Evolutionary conservation across 1,140 invertebrate species (phyloP), one percentile per base, ranked within the genome.

Genomic region (Tetramorium alpestre): DNA sequence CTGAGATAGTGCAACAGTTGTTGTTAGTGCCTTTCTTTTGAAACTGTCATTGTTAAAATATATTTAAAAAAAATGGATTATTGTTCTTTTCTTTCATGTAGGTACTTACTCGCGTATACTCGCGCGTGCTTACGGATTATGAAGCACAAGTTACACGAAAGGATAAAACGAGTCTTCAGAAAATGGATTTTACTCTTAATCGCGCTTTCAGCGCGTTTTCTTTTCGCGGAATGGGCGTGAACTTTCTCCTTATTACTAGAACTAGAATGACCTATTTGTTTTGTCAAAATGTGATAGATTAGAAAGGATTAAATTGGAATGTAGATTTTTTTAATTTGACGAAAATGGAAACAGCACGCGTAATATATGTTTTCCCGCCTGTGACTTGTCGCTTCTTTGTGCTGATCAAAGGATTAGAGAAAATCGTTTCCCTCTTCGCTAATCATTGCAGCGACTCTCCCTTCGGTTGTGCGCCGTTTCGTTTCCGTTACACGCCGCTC

Each of bases 401-500:
- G 64, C 47, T 38, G 49, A n/a, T 49, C 73, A 73, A 75, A 60
- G 70, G 33, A 54, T 75, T n/a, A 38, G 33, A 49, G 41, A 58
- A 73, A 73, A 33, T 41, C 41, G 28, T 62, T 85, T 33, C 16
- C 51, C 56, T 13, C 8, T 3, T 62, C 8, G 18, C 49, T 44
- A 38, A 54, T 49, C 22, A 6, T 56, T 62, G 8, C 33, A 16
- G 13, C 38, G 22, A 72, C 65, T 73, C 65, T 85, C 72, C 69
- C 38, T 82, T 76, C 33, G 16, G 47, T 33, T 22, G 82, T 28
- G 60, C 60, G 58, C 69, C 41, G 70, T 16, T 80, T 87, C 33
- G 41, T 70, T 62, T 28, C 33, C 33, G 49, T 64, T 60, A 38
- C 62, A 77, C 73, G 73, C 22, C 49, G 49, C 58, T 78, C 13